phyloP scores from a whole-genome alignment of 1,140 invertebrate genomes.

The Cherax destructor region DNA sequence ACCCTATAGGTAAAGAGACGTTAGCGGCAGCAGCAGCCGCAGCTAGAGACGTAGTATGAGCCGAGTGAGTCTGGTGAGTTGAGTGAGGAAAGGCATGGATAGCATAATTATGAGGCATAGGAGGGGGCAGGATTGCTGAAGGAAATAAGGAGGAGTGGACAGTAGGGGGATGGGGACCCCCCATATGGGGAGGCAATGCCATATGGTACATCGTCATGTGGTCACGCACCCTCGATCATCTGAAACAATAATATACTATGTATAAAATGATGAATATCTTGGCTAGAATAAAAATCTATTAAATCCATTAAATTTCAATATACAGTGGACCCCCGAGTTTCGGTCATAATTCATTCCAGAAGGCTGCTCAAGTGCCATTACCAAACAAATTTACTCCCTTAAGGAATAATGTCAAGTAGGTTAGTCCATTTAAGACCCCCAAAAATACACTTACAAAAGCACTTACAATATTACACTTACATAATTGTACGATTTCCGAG shows the following conservation, averaged over 20 bases:
- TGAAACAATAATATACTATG: slow-evolving; percentile 1
- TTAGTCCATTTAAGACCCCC: too few relatives aligned
- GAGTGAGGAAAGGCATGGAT: slow-evolving; percentile 54
- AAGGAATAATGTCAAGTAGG: too few relatives aligned
- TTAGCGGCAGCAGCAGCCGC: slow-evolving; percentile 27
- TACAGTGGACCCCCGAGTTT: too few relatives aligned
- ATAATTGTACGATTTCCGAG: too few relatives aligned
- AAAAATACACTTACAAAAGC: too few relatives aligned
- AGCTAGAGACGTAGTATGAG: slow-evolving; percentile 4
- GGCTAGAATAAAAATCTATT: too few relatives aligned
- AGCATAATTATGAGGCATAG: slow-evolving; percentile 60
- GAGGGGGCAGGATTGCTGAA: slow-evolving; percentile 59
- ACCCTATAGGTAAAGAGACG: slow-evolving; percentile 40
- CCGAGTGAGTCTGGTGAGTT: slow-evolving; percentile 8
- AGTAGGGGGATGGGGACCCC: slow-evolving; percentile 69
- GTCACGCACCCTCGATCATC: slow-evolving; percentile 55
- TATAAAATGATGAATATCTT: too few relatives aligned
- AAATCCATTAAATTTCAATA: too few relatives aligned
- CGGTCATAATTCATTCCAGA: too few relatives aligned
- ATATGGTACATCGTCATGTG: slow-evolving; percentile 71
- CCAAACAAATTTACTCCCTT: too few relatives aligned
- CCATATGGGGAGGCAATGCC: slow-evolving; percentile 70
- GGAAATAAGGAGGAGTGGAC: slow-evolving; percentile 62
- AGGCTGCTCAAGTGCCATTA: too few relatives aligned
- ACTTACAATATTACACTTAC: too few relatives aligned